Conservation (phyloP, 2,113 vertebrate genomes). For the Brachypodius melanocephalos region DNA sequence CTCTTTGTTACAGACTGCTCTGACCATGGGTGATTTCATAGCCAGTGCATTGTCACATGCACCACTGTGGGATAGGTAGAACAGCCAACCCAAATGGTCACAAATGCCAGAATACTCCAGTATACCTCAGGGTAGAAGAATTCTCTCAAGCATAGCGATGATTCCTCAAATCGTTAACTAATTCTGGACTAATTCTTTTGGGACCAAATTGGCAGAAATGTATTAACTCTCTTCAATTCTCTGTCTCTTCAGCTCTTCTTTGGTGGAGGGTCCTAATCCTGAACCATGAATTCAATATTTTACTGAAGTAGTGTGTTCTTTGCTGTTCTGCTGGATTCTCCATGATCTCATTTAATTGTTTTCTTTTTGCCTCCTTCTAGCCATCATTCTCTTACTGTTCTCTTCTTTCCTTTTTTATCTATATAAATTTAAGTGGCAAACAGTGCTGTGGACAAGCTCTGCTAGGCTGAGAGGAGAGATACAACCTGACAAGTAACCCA, state of each 20-base stretch:
- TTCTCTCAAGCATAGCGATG: background rate
- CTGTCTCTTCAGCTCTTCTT: background rate
- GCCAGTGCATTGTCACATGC: background rate
- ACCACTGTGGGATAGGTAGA: background rate
- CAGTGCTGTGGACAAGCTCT: background rate
- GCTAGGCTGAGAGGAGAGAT: background rate
- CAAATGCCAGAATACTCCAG: background rate
- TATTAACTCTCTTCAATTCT: background rate
- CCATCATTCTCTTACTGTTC: background rate
- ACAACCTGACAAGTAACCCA: background rate
- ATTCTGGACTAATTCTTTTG: background rate
- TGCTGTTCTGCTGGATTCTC: background rate
- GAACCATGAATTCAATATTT: background rate
- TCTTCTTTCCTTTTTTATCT: background rate
- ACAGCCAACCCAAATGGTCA: background rate
- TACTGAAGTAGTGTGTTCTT: background rate
- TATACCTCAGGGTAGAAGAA: background rate
- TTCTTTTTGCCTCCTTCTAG: background rate
- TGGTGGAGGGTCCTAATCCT: background rate
- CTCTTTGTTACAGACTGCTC: background rate
- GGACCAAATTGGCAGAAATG: background rate
- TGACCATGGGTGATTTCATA: background rate
- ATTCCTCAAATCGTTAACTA: background rate
- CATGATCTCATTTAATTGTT: background rate
- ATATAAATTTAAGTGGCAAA: background rate